phyloP scores from a whole-genome alignment of 2,797 vertebrate species.

The Hylomyscus alleni region DNA sequence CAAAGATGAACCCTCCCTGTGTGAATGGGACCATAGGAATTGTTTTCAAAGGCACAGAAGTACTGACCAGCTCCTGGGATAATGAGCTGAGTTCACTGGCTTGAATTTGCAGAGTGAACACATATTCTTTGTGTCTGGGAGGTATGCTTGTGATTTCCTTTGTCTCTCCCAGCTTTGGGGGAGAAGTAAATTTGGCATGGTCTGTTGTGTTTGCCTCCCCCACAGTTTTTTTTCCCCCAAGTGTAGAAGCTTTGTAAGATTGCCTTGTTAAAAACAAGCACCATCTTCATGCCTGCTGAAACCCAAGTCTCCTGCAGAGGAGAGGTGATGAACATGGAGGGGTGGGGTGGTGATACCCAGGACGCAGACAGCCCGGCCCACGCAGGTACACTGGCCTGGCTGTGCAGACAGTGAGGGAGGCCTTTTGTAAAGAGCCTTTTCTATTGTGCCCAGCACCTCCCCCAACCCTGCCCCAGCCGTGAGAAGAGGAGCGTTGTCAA shows the following conservation, averaged over 20 bases:
- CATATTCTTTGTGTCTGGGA: conserved; percentile 69
- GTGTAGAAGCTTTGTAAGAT: conserved; percentile 78
- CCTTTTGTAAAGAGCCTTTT: conserved; percentile 72
- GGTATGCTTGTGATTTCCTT: conserved; percentile 72
- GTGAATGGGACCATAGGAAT: conserved; percentile 28
- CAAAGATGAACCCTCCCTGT: neutral
- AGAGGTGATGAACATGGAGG: conserved; percentile 50
- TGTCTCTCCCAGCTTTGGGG: conserved; percentile 70
- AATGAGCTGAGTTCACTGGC: conserved; percentile 76
- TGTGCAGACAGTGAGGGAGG: conserved; percentile 57
- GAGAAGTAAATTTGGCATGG: conserved; percentile 74
- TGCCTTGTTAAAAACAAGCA: conserved; percentile 80
- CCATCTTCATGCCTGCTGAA: conserved; percentile 80
- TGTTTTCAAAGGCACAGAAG: conserved; percentile 47
- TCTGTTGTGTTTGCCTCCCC: conserved; percentile 76
- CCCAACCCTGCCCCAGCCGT: conserved; percentile 47
- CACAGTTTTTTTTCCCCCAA: conserved; percentile 28
- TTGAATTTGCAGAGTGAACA: conserved; percentile 73
- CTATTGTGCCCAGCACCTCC: conserved; percentile 50
- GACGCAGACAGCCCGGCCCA: conserved; percentile 65
- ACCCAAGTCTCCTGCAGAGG: conserved; percentile 73
- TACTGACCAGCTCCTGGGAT: conserved; percentile 70
- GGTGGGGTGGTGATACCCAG: conserved; percentile 3
- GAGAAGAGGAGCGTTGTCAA: conserved; percentile 69
- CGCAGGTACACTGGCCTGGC: conserved; percentile 37